Evolutionary conservation across 2,797 vertebrate genomes (phyloP).

Genomic region (Alcedo quadribrachys): DNA sequence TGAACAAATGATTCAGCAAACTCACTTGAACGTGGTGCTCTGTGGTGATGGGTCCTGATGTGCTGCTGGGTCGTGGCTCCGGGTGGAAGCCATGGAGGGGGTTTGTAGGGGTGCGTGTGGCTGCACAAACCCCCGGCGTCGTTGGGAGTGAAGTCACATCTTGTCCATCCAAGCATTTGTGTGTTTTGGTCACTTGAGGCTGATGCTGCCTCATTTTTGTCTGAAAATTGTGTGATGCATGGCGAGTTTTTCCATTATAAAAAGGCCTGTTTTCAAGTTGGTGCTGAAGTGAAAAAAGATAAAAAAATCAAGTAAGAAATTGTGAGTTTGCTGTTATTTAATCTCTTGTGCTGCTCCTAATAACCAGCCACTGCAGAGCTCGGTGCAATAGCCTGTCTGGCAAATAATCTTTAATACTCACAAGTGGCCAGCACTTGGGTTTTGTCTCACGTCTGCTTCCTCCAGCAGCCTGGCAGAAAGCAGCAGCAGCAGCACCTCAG

Average conservation of each 20-base stretch:
- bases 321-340: not conserved
- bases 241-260: not conserved
- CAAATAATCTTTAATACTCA: not conserved
- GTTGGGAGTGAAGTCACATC: not conserved
- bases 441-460: not conserved
- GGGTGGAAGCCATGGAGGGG: not conserved
- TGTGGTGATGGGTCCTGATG: not conserved
- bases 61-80: not conserved
- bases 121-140: not conserved
- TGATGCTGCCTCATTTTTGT: not conserved
- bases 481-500: rapidly evolving
- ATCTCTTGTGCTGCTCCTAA: not conserved
- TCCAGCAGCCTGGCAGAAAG: not conserved
- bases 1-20: constrained; percentile 26
- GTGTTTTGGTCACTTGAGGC: not conserved
- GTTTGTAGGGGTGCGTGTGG: not conserved
- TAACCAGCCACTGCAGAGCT: not conserved
- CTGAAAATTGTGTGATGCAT: rapidly evolving
- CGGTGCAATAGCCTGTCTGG: not conserved
- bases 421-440: not conserved
- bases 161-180: rapidly evolving
- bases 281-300: not conserved
- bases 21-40: not conserved
- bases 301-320: not conserved
- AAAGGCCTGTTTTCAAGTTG: rapidly evolving